These are phyloP conservation scores for Aphelenchoides besseyi DNA, from an alignment of 1,140 invertebrate genomes.

Conservation along the genomic window DNA sequence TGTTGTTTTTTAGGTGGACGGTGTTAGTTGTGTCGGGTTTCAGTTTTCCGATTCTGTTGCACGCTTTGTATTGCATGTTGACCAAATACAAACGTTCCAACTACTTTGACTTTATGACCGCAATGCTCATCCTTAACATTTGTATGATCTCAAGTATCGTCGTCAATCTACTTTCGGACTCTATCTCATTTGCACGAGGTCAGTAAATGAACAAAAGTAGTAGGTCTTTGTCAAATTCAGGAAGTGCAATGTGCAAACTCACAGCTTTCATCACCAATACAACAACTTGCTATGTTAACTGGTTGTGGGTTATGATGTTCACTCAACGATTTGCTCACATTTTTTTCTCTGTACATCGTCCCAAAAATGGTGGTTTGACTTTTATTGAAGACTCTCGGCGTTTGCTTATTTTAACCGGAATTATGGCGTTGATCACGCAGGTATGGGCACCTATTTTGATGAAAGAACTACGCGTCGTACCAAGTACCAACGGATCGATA, in stretches of 20 bases:
- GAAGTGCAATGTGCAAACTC: slow-evolving; percentile 33
- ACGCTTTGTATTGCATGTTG: slow-evolving; percentile 29
- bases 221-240: slow-evolving; percentile 13
- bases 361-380: slow-evolving; percentile 5
- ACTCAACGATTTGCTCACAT: slow-evolving; percentile 36
- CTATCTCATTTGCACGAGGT: background rate
- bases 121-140: slow-evolving; percentile 35
- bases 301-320: slow-evolving; percentile 28
- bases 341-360: slow-evolving; percentile 36
- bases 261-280: slow-evolving; percentile 37
- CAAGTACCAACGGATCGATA: background rate
- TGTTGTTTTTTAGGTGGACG: slow-evolving; percentile 29
- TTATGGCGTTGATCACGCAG: slow-evolving; percentile 30
- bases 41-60: slow-evolving; percentile 16
- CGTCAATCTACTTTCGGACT: slow-evolving; percentile 32
- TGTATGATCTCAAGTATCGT: slow-evolving; percentile 22
- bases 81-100: slow-evolving; percentile 34
- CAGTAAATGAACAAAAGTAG: background rate
- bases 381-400: slow-evolving; percentile 29
- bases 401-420: slow-evolving; percentile 32
- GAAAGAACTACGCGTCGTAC: slow-evolving; percentile 23
- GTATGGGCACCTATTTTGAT: slow-evolving; percentile 32
- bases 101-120: slow-evolving; percentile 37
- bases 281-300: slow-evolving; percentile 35
- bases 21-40: slow-evolving; percentile 28